Evolutionary conservation across 1,140 invertebrate genomes (phyloP).

Genomic region (Hestina assimilis): DNA sequence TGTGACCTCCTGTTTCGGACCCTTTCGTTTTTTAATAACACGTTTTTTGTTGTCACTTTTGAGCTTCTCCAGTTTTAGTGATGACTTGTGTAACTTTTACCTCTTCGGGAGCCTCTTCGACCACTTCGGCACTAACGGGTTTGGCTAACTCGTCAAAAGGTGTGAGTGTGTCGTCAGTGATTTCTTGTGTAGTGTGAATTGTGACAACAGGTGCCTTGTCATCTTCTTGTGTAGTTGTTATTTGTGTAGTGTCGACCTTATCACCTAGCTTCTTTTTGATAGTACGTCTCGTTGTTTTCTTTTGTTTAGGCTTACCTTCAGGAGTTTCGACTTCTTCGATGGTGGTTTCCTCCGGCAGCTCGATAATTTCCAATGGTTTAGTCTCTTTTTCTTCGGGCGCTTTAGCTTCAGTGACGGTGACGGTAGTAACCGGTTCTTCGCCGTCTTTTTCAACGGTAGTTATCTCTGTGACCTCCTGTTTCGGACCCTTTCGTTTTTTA

Average conservation of each 20-base stretch:
- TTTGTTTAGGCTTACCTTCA: too few species aligned
- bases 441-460: background rate
- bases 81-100: too few species aligned
- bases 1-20: background rate
- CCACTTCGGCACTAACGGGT: background rate
- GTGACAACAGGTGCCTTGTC: too few species aligned
- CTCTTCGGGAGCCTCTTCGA: too few species aligned
- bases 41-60: background rate
- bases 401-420: background rate
- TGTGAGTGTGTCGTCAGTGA: background rate
- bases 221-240: constrained; percentile 71
- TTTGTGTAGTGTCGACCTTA: constrained; percentile 38
- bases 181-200: background rate
- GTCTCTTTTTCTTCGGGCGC: background rate
- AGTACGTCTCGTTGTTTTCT: too few species aligned
- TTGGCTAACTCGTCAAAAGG: background rate
- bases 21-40: background rate
- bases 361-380: background rate
- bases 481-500: too few species aligned
- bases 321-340: too few species aligned
- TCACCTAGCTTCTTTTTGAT: constrained; percentile 38
- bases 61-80: too few species aligned
- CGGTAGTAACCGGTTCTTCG: too few species aligned
- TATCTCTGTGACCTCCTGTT: too few species aligned
- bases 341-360: constrained; percentile 30